Evolutionary conservation across 2,888 invertebrate species (phyloP).

Genomic region (Morinoia aosen): DNA sequence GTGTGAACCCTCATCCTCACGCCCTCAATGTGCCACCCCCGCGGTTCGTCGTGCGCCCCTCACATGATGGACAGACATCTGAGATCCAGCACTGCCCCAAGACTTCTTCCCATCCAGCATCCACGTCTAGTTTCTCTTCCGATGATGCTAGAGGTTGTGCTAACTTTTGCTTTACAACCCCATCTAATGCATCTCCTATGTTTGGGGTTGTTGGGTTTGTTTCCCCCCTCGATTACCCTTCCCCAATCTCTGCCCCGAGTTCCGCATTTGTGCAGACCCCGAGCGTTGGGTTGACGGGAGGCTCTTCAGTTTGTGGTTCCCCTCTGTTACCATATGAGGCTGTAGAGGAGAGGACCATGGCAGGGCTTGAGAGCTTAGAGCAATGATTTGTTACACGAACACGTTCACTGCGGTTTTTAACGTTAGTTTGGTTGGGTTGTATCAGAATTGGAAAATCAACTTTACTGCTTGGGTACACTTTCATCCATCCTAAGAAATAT

Average conservation of each 20-base stretch:
- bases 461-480: too few relatives aligned
- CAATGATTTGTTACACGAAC: too few relatives aligned
- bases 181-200: neutral
- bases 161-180: neutral
- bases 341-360: too few relatives aligned
- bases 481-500: too few relatives aligned
- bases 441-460: too few relatives aligned
- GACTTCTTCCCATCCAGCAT: neutral
- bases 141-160: neutral
- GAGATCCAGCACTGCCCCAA: neutral
- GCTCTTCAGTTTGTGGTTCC: neutral
- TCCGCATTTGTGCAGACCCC: neutral
- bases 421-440: too few relatives aligned
- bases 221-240: neutral
- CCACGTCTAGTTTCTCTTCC: neutral
- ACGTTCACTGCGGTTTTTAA: too few relatives aligned
- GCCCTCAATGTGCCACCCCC: neutral
- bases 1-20: neutral
- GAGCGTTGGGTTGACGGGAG: neutral
- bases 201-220: slow-evolving; percentile 7
- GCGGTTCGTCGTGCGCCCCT: neutral
- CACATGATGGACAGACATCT: neutral
- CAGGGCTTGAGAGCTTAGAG: too few relatives aligned
- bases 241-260: neutral
- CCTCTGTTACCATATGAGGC: neutral